These are phyloP conservation scores for Rhegmatorhina hoffmannsi DNA, from an alignment of 2,113 vertebrate genomes.

Conservation along the genomic window DNA sequence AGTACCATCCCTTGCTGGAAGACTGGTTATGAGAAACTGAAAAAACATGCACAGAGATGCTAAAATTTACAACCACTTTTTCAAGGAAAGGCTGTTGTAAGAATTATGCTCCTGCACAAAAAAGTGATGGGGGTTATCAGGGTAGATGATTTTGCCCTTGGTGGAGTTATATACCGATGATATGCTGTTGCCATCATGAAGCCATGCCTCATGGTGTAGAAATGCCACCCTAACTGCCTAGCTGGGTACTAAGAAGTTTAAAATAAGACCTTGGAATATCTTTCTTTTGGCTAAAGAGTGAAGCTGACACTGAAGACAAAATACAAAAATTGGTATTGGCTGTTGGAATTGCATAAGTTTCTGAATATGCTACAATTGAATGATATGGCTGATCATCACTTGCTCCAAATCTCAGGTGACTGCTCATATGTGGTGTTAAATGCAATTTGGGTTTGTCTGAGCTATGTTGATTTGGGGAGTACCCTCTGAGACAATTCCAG, in stretches of 20 bases:
- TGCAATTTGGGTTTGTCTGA: neutral
- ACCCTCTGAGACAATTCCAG: neutral
- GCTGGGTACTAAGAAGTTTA: neutral
- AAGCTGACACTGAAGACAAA: neutral
- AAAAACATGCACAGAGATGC: neutral
- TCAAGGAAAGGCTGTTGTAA: neutral
- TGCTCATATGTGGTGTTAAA: neutral
- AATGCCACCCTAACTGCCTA: neutral
- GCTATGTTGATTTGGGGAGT: neutral
- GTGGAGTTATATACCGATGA: neutral
- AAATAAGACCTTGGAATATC: neutral
- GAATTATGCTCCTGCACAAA: neutral
- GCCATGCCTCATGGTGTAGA: neutral
- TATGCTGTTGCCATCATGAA: neutral
- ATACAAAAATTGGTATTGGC: neutral
- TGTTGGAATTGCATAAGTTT: neutral
- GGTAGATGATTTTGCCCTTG: neutral
- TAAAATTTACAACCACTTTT: neutral
- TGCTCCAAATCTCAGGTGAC: neutral
- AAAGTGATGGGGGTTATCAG: neutral
- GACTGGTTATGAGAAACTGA: neutral
- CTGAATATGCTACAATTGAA: accelerated
- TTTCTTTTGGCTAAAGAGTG: neutral
- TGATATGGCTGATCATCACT: neutral
- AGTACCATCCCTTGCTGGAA: neutral